phyloP scores from a whole-genome alignment of 2,888 invertebrate genomes.

The Pristionchus arcanus region DNA sequence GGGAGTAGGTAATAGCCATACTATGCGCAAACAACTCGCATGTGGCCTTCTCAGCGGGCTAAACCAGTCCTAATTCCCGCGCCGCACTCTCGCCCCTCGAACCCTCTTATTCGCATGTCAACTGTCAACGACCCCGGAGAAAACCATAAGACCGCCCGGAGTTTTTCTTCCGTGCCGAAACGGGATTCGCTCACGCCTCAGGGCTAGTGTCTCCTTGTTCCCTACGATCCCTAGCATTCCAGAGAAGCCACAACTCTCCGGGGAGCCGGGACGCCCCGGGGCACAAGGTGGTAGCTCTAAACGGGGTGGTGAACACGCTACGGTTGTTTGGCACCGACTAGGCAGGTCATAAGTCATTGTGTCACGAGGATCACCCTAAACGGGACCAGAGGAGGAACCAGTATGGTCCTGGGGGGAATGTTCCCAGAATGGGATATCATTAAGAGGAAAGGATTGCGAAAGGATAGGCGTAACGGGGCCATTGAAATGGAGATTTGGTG shows the following conservation, averaged over 20 bases:
- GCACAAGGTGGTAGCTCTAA: background rate
- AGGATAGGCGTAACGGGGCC: background rate
- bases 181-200: background rate
- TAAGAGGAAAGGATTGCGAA: background rate
- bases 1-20: background rate
- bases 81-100: background rate
- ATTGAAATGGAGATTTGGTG: constrained; percentile 9
- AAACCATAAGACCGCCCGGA: constrained; percentile 2
- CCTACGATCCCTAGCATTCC: background rate
- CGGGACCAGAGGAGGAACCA: background rate
- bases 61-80: constrained; percentile 22
- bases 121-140: background rate
- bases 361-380: background rate
- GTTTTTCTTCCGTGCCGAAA: background rate
- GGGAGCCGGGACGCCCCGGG: background rate
- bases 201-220: background rate
- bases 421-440: background rate
- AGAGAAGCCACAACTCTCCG: background rate
- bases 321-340: constrained; percentile 15
- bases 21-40: background rate
- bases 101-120: background rate
- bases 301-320: background rate
- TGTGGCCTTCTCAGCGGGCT: background rate
- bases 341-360: constrained; percentile 44
- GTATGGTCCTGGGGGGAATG: background rate